Conservation (phyloP, 92 coral and sea anemone genomes). For the Phenganax stokvisi region DNA sequence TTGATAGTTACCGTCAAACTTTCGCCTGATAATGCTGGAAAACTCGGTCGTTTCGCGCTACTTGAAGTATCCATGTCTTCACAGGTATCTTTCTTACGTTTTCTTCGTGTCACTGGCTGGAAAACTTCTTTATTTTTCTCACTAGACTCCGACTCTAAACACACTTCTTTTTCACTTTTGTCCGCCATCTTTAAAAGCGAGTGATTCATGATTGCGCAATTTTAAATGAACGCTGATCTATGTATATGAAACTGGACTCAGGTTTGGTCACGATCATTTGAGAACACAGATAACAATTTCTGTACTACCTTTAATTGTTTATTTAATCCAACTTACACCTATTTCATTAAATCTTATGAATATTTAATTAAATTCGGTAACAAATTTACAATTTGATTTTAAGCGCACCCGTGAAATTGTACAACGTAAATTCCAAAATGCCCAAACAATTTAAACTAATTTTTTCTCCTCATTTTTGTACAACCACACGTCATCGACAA, state of each 20-base stretch:
- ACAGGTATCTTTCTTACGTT: conserved; percentile 67
- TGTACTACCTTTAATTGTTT: neutral
- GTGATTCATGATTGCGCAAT: neutral
- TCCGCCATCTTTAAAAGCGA: conserved; percentile 5
- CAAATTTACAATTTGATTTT: neutral
- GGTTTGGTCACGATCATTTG: neutral
- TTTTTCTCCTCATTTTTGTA: conserved; percentile 6
- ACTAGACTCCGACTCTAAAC: neutral
- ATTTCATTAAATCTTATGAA: neutral
- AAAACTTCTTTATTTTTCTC: conserved; percentile 58
- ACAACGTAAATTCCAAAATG: neutral
- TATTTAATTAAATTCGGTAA: too few relatives aligned
- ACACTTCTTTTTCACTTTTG: neutral
- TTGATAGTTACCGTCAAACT: conserved; percentile 59
- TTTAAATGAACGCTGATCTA: neutral
- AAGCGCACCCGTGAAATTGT: neutral
- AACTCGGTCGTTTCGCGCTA: conserved; percentile 67
- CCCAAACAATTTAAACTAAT: too few relatives aligned
- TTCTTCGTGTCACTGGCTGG: conserved; percentile 60
- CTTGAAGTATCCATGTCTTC: conserved; percentile 87
- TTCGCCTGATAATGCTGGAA: conserved; percentile 84
- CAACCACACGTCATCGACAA: conserved; percentile 70
- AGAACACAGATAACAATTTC: neutral
- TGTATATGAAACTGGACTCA: neutral
- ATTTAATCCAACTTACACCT: neutral